phyloP scores from a whole-genome alignment of 2,888 invertebrate species.

The Caprella mutica region DNA sequence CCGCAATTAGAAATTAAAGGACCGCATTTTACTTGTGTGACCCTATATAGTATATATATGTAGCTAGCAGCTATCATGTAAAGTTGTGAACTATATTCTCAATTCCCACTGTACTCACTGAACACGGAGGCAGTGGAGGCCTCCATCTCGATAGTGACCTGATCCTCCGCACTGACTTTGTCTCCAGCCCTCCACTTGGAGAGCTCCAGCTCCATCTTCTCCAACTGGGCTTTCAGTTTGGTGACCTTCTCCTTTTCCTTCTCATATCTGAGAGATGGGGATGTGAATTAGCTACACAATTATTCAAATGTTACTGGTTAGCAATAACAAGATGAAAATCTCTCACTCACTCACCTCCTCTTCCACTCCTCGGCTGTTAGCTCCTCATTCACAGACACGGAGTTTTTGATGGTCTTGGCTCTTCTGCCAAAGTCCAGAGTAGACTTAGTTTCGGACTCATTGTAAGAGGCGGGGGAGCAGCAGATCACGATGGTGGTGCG shows the following conservation, averaged over 20 bases:
- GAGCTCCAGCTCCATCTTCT: constrained; percentile 81
- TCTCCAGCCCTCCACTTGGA: constrained; percentile 43
- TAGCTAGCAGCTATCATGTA: too few relatives aligned
- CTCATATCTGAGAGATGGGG: too few relatives aligned
- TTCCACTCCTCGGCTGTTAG: constrained; percentile 99
- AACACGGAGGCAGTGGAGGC: constrained; percentile 26
- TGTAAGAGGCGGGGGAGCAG: constrained; percentile 97
- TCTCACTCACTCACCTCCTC: too few relatives aligned
- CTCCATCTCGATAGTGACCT: constrained; percentile 51
- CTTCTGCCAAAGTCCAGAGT: constrained; percentile 87
- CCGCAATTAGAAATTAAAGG: too few relatives aligned
- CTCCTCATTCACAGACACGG: constrained; percentile 97
- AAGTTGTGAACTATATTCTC: not conserved
- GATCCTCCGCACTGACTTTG: constrained; percentile 72
- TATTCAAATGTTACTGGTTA: too few relatives aligned
- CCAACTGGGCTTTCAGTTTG: constrained; percentile 79
- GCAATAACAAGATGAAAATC: too few relatives aligned
- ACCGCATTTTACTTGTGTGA: too few relatives aligned
- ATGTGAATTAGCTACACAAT: too few relatives aligned
- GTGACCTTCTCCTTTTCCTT: constrained; percentile 87
- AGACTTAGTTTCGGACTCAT: constrained; percentile 97
- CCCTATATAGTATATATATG: too few relatives aligned
- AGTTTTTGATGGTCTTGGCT: constrained; percentile 99
- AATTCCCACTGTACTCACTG: not conserved
- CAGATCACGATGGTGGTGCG: constrained; percentile 97